phyloP scores from a whole-genome alignment of 2,113 vertebrate species.

The Microtus richardsoni region DNA sequence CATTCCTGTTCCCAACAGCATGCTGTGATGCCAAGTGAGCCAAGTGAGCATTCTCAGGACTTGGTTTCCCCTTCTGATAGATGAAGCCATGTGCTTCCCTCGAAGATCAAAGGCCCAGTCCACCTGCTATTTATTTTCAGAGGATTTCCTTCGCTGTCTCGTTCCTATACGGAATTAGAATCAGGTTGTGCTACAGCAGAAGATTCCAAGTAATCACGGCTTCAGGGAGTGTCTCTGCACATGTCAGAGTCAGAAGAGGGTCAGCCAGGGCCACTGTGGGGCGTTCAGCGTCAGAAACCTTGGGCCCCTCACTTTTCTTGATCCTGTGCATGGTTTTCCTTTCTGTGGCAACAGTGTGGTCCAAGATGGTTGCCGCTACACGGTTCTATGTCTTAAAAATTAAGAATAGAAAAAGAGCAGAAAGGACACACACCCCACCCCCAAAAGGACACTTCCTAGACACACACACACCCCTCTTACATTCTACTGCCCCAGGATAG shows the following conservation, averaged over 20 bases:
- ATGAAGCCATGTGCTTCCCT: neutral
- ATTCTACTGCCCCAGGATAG: neutral
- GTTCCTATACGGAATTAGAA: neutral
- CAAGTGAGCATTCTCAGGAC: rapidly evolving
- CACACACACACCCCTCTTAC: neutral
- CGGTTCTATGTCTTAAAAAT: neutral
- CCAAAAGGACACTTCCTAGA: neutral
- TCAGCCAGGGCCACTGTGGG: neutral
- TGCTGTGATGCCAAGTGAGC: too few species aligned
- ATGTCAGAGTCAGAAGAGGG: neutral
- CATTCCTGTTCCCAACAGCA: rapidly evolving
- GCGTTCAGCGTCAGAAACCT: neutral
- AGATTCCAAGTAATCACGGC: neutral
- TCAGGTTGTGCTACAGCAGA: neutral
- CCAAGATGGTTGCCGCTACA: neutral
- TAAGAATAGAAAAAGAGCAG: neutral
- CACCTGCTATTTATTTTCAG: neutral
- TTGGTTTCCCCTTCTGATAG: too few species aligned
- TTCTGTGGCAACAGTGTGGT: neutral
- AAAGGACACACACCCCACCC: neutral
- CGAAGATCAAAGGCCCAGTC: neutral
- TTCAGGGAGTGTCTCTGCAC: neutral
- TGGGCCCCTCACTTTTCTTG: neutral
- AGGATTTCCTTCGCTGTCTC: neutral
- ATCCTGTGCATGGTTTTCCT: neutral